Evolutionary conservation across 2,797 vertebrate species (phyloP), one percentile per base, ranked within the genome.

Genomic region (Leuciscus waleckii): DNA sequence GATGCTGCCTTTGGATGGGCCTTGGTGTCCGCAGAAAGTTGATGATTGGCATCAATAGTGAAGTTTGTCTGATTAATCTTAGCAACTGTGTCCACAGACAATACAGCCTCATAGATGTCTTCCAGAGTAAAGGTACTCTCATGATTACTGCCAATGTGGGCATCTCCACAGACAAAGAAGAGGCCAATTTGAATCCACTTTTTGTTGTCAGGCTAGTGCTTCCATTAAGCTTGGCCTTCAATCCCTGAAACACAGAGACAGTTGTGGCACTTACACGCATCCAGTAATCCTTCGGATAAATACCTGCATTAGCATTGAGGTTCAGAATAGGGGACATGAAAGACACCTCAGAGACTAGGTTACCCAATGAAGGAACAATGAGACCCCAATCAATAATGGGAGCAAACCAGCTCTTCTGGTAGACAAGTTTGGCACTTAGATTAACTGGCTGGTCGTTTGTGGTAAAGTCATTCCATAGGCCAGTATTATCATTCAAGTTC

Each of bases 261-360:
- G 97, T 97, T 3, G 92, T 95, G 75, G 95, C 93, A 89, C 94
- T 93, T 76, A 98, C 89, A 54, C 93, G 96, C 85, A 96, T 94
- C 49, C 96, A 91, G 88, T 97, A 96, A 85, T 98, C 95, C 41
- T 97, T 95, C 80, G 96, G 92, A 88, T 95, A 95, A 74, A 99
- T 83, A 51, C 94, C 95, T 63, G 94, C 92, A 87, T 96, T 97
- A 82, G 94, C 92, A 90, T 94, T 96, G 82, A 99, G 86, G 82
- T 97, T 97, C 81, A 99, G 93, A 70, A 97, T 90, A 79, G 95
- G 94, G 83, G 97, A 99, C 92, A 97, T 97, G 88, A 99, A 95
- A 69, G 96, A 96, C 83, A 98, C 94, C 10, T 98, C 96, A 26
- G 94, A 96, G 83, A 95, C 95, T 69, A 98, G 51, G 86, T 98